Evolutionary conservation across 2,888 invertebrate species (phyloP).

Genomic region (Apodemia mormo): DNA sequence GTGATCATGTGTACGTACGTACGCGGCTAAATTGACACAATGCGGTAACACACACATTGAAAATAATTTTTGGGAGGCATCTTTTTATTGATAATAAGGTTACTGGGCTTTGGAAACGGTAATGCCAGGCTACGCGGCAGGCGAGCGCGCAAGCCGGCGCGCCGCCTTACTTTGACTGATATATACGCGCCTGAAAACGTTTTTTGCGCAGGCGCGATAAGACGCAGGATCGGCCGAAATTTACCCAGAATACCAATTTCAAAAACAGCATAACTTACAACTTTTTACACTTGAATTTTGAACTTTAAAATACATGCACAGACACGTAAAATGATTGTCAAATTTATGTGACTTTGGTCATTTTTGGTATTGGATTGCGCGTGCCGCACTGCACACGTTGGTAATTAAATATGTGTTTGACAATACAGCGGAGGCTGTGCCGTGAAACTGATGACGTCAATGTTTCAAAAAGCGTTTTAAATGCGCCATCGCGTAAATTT

Average conservation of each 20-base stretch:
- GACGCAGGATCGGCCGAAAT: conserved; percentile 75
- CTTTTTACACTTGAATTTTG: conserved; percentile 26
- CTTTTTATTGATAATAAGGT: conserved; percentile 68
- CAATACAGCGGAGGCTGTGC: conserved; percentile 73
- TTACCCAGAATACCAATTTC: conserved; percentile 48
- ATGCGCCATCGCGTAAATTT: conserved; percentile 44
- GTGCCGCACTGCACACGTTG: conserved; percentile 81
- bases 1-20: conserved; percentile 45
- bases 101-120: conserved; percentile 49
- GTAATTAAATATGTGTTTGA: conserved; percentile 81
- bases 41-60: conserved; percentile 50
- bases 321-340: conserved; percentile 30
- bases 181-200: conserved; percentile 50
- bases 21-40: conserved; percentile 63
- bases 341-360: conserved; percentile 26
- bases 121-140: conserved; percentile 71
- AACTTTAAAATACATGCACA: conserved; percentile 30
- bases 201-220: conserved; percentile 70
- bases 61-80: conserved; percentile 48
- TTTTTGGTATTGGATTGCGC: conserved; percentile 56
- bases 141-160: conserved; percentile 81
- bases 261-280: conserved; percentile 44
- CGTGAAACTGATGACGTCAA: conserved; percentile 71
- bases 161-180: conserved; percentile 76
- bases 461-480: conserved; percentile 47